Evolutionary conservation across 2,113 vertebrate species (phyloP).

Genomic region (Scopus umbretta): DNA sequence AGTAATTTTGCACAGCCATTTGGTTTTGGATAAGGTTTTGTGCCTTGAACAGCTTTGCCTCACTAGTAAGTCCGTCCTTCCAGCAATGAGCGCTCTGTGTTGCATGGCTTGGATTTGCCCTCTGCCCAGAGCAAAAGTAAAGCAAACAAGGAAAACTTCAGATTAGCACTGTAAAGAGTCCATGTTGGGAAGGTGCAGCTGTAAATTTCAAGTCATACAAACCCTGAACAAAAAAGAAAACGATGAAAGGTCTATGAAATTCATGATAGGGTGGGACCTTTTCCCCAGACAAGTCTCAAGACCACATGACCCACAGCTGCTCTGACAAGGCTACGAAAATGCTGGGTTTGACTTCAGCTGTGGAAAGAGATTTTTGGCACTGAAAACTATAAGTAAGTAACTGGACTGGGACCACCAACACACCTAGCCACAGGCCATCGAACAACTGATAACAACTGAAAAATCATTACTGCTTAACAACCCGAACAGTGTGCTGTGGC

Average conservation of each 20-base stretch:
- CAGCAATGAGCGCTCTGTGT: background rate
- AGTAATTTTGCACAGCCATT: background rate
- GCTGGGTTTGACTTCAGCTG: background rate
- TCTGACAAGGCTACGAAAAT: background rate
- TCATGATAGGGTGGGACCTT: background rate
- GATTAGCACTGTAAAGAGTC: background rate
- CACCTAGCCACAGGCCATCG: background rate
- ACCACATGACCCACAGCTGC: background rate
- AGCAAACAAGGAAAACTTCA: background rate
- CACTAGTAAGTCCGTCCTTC: background rate
- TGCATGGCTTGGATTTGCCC: background rate
- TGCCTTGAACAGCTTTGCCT: background rate
- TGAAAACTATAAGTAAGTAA: background rate
- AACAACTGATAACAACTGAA: background rate
- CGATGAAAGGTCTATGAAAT: background rate
- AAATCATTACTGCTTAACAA: slow-evolving; percentile 3
- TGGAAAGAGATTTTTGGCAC: background rate
- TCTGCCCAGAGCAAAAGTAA: background rate
- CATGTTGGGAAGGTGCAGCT: background rate
- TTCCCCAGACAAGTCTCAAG: background rate
- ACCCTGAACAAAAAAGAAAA: background rate
- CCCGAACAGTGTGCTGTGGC: background rate
- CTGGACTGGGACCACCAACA: background rate
- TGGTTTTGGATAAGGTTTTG: background rate
- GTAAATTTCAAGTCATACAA: background rate